Evolutionary conservation across 2,113 vertebrate species (phyloP), one percentile per base, ranked within the genome.

Genomic region (Atrichornis clamosus): DNA sequence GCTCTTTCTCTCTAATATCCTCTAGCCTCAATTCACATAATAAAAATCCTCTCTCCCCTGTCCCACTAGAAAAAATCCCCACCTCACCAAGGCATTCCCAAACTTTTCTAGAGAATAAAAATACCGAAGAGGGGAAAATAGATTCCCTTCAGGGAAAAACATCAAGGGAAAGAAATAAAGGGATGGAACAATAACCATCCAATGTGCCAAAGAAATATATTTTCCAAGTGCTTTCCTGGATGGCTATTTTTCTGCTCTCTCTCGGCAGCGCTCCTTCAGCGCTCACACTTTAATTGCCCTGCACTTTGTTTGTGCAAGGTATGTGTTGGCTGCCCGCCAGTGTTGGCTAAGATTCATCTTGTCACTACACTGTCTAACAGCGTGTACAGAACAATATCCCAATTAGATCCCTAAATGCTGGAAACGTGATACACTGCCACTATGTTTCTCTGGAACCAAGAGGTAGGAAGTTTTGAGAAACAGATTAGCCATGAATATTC

Each of bases 301-400:
- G 94, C 95, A 98, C 96, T 98, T 98, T 97, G 96, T 97, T 97
- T n/a, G 1, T 9, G 30, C 88, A 97, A 98, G 97, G 98, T 98
- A 95, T 91, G 93, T 16, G 39, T 74, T 98, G 98, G 98, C 97
- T 97, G 73, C 46, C 12, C 0, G 96, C 97, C 98, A 97, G 87
- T 0, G 58, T 77, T 96, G 96, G 97, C 97, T 97, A 92, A 97
- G 92, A 86, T 74, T 97, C 89, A 26, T 97, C 98, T 97, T 98
- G 97, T 98, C 97, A 96, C 97, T 95, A 84, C 95, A 91, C 96
- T 96, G 89, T 97, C 97, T 98, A 98, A 97, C 97, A 98, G 97
- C 91, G 19, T 97, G 96, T 89, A 96, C 96, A 87, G 96, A 98
- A 97, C 97, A 98, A 98, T 97, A 97, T 97, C 96, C 97, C 97